These are phyloP conservation scores for Branchinecta lindahli DNA, from an alignment of 1,140 invertebrate genomes.

Conservation along the genomic window DNA sequence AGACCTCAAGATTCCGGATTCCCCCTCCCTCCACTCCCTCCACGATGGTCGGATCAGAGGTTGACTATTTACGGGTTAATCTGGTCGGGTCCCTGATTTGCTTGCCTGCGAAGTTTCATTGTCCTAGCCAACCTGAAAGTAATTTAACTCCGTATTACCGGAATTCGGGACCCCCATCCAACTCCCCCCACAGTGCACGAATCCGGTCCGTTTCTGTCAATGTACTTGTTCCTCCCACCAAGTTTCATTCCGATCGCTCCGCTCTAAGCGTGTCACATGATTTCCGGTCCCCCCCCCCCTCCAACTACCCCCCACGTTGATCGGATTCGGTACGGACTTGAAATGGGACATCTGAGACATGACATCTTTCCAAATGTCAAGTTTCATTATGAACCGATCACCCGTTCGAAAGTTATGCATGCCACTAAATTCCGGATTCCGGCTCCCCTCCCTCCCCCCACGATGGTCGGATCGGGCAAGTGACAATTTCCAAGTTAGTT, in stretches of 20 bases:
- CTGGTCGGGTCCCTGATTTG: slow-evolving; percentile 18
- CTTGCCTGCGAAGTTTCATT: neutral
- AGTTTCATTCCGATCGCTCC: neutral
- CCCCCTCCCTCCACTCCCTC: too few species aligned
- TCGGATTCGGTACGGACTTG: neutral
- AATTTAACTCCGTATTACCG: neutral
- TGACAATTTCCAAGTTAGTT: too few species aligned
- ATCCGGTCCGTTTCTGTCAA: neutral
- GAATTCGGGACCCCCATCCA: neutral
- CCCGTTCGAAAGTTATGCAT: neutral
- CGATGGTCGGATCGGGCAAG: too few species aligned
- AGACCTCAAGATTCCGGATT: too few species aligned
- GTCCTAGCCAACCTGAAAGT: neutral
- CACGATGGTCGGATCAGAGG: slow-evolving; percentile 22
- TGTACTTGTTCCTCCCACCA: neutral
- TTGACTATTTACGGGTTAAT: neutral
- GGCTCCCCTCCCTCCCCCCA: neutral
- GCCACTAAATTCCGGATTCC: neutral
- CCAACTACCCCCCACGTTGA: neutral
- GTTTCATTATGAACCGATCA: neutral
- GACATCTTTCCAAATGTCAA: neutral
- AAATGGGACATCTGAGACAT: neutral
- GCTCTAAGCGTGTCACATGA: neutral
- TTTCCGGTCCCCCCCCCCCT: neutral
- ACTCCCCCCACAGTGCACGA: neutral